These are phyloP conservation scores for Sclerurus mexicanus DNA, from an alignment of 2,113 vertebrate genomes.

Conservation along the genomic window DNA sequence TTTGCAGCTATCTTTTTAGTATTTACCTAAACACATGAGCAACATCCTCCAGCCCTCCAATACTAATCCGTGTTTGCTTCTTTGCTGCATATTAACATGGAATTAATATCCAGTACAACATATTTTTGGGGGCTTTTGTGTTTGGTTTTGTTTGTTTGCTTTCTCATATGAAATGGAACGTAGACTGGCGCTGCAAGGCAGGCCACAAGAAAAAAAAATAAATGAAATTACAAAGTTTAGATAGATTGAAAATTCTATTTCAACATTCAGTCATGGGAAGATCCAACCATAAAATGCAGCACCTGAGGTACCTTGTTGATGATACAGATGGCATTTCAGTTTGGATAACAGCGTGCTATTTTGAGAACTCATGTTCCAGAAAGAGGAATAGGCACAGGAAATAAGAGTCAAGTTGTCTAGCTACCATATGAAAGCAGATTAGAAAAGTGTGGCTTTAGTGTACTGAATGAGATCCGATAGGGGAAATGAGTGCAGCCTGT, in stretches of 20 bases:
- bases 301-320: not conserved
- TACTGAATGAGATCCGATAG: not conserved
- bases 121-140: not conserved
- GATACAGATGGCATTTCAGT: not conserved
- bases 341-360: not conserved
- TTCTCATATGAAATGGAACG: not conserved
- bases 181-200: not conserved
- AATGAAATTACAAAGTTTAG: not conserved
- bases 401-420: not conserved
- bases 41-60: accelerated
- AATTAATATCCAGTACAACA: not conserved
- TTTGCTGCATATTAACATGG: not conserved
- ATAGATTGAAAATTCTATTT: not conserved
- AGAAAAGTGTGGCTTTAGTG: not conserved
- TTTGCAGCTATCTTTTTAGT: not conserved
- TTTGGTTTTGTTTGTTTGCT: not conserved
- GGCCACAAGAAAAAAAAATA: not conserved
- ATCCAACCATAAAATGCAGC: not conserved
- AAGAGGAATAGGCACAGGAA: not conserved
- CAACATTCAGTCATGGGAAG: not conserved
- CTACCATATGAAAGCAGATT: not conserved
- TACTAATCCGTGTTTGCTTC: not conserved
- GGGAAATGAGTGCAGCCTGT: not conserved
- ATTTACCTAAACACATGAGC: not conserved
- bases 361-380: not conserved